Conservation (phyloP, 2,113 vertebrate species). For the Stegostoma tigrinum region DNA sequence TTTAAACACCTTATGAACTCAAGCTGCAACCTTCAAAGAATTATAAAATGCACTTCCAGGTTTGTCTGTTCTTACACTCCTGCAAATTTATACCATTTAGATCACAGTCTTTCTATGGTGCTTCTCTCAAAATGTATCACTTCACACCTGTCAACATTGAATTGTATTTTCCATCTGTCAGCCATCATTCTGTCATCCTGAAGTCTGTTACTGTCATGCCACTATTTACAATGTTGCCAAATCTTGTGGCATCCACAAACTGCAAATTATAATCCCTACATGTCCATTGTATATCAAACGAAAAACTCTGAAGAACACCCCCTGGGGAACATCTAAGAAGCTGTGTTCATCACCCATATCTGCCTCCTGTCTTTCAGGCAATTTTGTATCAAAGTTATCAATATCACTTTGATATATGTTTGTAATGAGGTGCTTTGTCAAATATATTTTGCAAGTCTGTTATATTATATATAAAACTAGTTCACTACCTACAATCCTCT, state of each 20-base stretch:
- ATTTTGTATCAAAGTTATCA: not conserved
- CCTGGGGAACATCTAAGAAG: not conserved
- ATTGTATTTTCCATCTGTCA: not conserved
- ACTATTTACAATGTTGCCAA: not conserved
- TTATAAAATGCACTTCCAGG: not conserved
- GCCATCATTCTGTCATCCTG: not conserved
- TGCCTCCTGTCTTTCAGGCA: not conserved
- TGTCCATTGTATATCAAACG: not conserved
- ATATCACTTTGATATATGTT: not conserved
- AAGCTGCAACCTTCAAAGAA: not conserved
- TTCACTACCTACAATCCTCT: not conserved
- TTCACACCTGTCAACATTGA: not conserved
- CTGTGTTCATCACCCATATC: too few relatives aligned
- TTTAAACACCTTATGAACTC: not conserved
- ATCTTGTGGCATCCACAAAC: not conserved
- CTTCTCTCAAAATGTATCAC: not conserved
- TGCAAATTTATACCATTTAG: not conserved
- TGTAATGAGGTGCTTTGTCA: not conserved
- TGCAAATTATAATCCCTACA: not conserved
- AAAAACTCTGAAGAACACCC: not conserved
- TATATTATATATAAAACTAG: not conserved
- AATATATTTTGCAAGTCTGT: not conserved
- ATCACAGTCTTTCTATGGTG: not conserved
- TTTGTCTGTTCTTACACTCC: not conserved
- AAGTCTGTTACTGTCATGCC: not conserved